phyloP scores from a whole-genome alignment of 2,113 vertebrate species.

The Puntigrus tetrazona region DNA sequence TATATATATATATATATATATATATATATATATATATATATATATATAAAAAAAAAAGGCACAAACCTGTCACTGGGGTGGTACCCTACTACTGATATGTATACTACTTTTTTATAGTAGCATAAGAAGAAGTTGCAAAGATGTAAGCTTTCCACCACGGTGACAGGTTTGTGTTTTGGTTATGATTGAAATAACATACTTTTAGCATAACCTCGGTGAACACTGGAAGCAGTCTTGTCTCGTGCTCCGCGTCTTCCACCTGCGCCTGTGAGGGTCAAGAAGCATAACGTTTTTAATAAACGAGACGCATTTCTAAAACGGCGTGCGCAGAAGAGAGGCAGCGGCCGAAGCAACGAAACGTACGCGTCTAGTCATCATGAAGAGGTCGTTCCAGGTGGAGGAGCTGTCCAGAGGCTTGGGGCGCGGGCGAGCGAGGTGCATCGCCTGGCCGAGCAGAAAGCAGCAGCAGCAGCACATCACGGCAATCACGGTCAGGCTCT shows the following conservation, averaged over 20 bases:
- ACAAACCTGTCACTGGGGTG: no score
- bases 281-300: no score
- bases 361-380: conserved; percentile 47
- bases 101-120: no score
- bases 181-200: conserved; percentile 34
- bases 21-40: no score
- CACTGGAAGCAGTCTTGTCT: conserved; percentile 56
- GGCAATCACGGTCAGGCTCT: conserved; percentile 3
- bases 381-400: conserved; percentile 55
- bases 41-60: no score
- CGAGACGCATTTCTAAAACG: no score
- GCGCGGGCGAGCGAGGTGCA: not conserved
- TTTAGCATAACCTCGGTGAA: conserved; percentile 41
- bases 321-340: no score
- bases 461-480: conserved; percentile 40
- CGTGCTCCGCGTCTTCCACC: conserved; percentile 53
- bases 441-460: not conserved
- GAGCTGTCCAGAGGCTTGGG: conserved; percentile 54
- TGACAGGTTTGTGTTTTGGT: no score
- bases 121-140: no score
- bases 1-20: no score
- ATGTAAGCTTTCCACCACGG: no score
- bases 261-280: conserved; percentile 53
- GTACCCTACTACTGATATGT: no score
- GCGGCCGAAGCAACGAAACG: conserved; percentile 7